Evolutionary conservation across 2,888 invertebrate species (phyloP).

Genomic region (Alitta virens): DNA sequence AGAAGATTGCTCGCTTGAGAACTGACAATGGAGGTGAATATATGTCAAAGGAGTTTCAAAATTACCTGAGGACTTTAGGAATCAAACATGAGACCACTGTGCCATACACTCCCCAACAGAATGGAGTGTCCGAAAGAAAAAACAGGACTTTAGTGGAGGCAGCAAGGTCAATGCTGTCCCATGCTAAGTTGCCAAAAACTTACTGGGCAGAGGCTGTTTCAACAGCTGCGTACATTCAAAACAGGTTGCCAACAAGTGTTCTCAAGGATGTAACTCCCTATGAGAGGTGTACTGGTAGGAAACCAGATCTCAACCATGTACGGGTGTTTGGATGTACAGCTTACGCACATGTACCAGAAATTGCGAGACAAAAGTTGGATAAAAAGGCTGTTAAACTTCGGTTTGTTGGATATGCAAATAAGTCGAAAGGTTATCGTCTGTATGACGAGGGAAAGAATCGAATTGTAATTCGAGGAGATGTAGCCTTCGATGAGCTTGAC

Average conservation of each 20-base stretch:
- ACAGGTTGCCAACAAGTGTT: not conserved
- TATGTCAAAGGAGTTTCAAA: too few relatives aligned
- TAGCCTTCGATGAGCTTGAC: conserved; percentile 26
- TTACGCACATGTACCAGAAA: conserved; percentile 23
- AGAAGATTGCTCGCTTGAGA: too few relatives aligned
- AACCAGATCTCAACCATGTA: not conserved
- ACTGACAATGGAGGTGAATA: too few relatives aligned
- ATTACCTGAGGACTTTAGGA: conserved; percentile 24
- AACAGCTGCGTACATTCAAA: conserved; percentile 26
- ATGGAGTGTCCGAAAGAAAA: conserved; percentile 43
- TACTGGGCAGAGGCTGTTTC: conserved; percentile 49
- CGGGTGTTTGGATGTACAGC: conserved; percentile 23
- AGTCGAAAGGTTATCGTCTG: conserved; percentile 14
- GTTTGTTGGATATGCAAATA: conserved; percentile 27
- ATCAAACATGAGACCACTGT: too few relatives aligned
- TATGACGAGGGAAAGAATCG: conserved; percentile 7
- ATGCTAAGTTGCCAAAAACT: conserved; percentile 23
- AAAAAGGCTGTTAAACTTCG: conserved; percentile 4
- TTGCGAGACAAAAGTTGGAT: conserved; percentile 15
- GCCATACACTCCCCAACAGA: conserved; percentile 48
- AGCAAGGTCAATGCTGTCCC: conserved; percentile 35
- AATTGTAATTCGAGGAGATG: conserved; percentile 20
- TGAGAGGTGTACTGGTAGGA: not conserved
- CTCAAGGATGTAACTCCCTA: not conserved
- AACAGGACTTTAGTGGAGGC: conserved; percentile 42